These are phyloP conservation scores for Empidonax traillii DNA, from an alignment of 2,113 vertebrate genomes.

Conservation along the genomic window DNA sequence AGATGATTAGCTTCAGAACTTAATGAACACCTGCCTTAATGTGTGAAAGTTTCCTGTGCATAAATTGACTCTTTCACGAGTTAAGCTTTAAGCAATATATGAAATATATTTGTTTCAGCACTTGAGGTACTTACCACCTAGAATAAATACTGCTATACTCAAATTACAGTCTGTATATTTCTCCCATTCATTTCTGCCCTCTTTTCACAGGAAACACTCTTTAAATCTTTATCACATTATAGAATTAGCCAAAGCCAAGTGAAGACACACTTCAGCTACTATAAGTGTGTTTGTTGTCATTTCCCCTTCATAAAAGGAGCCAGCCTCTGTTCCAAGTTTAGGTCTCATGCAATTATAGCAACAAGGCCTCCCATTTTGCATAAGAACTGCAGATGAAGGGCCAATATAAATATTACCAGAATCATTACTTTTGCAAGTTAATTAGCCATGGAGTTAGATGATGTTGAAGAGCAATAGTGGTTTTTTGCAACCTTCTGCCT, in stretches of 20 bases:
- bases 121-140: not conserved
- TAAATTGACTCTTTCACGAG: not conserved
- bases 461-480: accelerated
- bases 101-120: not conserved
- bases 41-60: not conserved
- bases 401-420: not conserved
- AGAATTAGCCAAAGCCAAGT: not conserved
- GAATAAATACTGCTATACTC: not conserved
- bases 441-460: not conserved
- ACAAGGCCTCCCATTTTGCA: not conserved
- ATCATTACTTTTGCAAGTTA: not conserved
- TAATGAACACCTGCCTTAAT: not conserved
- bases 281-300: not conserved
- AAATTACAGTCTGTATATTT: not conserved
- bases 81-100: not conserved
- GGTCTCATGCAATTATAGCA: not conserved
- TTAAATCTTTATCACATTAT: not conserved
- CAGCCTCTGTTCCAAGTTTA: not conserved
- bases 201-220: not conserved
- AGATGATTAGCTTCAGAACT: not conserved
- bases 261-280: not conserved
- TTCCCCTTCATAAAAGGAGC: not conserved
- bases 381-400: not conserved
- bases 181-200: not conserved
- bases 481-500: not conserved